Evolutionary conservation across 2,888 invertebrate species (phyloP).

Genomic region (Papilio elwesi): DNA sequence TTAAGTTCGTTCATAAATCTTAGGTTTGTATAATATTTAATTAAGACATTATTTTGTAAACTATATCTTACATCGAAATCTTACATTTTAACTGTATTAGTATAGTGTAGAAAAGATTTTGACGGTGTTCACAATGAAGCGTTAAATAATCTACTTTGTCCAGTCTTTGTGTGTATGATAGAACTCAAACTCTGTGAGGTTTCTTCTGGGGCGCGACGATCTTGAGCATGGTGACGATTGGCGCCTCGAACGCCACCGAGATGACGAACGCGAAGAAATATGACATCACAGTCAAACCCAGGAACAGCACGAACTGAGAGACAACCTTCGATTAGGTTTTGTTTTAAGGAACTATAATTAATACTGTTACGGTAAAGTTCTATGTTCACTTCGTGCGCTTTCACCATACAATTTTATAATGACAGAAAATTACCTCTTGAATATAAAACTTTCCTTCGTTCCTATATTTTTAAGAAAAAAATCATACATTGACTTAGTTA

Average conservation of each 20-base stretch:
- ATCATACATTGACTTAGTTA: too few species aligned
- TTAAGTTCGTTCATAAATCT: background rate
- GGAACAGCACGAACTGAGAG: constrained; percentile 89
- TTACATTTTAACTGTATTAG: background rate
- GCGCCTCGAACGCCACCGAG: constrained; percentile 93
- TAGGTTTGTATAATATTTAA: background rate
- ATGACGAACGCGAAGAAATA: constrained; percentile 90
- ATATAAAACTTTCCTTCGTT: too few species aligned
- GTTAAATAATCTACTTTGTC: background rate
- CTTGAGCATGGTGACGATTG: constrained; percentile 92
- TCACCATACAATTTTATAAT: too few species aligned
- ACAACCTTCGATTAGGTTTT: too few species aligned
- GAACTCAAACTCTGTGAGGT: constrained; percentile 69
- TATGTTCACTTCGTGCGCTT: too few species aligned
- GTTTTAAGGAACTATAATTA: too few species aligned
- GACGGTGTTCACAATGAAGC: background rate
- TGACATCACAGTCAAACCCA: constrained; percentile 92
- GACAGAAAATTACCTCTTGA: too few species aligned
- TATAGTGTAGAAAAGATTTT: background rate
- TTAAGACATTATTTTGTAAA: background rate
- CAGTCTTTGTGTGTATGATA: constrained; percentile 4
- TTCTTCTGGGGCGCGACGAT: constrained; percentile 85
- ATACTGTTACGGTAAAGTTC: too few species aligned
- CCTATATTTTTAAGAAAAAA: too few species aligned
- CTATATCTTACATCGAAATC: too few species aligned